These are phyloP conservation scores for Brachyptera risi DNA, from an alignment of 2,888 invertebrate species.

Conservation along the genomic window DNA sequence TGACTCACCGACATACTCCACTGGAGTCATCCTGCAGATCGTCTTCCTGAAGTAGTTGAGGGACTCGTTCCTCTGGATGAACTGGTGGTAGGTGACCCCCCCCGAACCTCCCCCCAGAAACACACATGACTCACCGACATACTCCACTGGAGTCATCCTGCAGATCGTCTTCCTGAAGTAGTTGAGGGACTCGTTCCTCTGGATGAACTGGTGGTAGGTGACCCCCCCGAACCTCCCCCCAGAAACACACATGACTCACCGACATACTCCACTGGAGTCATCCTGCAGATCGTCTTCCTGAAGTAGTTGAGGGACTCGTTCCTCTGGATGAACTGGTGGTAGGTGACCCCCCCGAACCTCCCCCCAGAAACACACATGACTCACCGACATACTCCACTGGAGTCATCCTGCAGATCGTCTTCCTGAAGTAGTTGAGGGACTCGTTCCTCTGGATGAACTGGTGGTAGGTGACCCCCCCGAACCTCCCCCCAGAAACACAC, in stretches of 20 bases:
- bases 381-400: slow-evolving; percentile 55
- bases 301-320: slow-evolving; percentile 57
- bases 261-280: slow-evolving; percentile 54
- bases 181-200: slow-evolving; percentile 52
- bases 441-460: slow-evolving; percentile 56
- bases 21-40: slow-evolving; percentile 58
- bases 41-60: slow-evolving; percentile 64
- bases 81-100: no score
- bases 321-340: slow-evolving; percentile 55
- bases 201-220: no score
- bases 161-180: slow-evolving; percentile 69
- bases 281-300: slow-evolving; percentile 64
- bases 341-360: slow-evolving; percentile 64
- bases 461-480: slow-evolving; percentile 62
- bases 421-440: slow-evolving; percentile 60
- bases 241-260: no score
- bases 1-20: slow-evolving; percentile 52
- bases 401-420: slow-evolving; percentile 61
- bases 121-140: slow-evolving; percentile 50
- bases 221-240: no score
- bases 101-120: no score
- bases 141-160: slow-evolving; percentile 55
- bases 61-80: slow-evolving; percentile 52
- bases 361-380: no score
- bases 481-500: no score